Evolutionary conservation across 2,888 invertebrate genomes (phyloP).

Genomic region (Sipunculus nudus): DNA sequence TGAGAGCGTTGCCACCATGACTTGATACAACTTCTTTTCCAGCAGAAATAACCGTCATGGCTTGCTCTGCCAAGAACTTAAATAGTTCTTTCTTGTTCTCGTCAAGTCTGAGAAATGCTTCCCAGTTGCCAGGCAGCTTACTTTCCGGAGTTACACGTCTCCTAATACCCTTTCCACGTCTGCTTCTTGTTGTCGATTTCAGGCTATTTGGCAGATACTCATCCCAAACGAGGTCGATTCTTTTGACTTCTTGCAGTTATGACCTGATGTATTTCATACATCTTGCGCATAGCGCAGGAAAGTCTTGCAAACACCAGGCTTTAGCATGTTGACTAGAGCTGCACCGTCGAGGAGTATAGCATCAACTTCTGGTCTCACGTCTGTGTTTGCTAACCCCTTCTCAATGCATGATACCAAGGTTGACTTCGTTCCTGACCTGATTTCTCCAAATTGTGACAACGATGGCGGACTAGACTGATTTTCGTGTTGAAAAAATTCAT

Average conservation of each 20-base stretch:
- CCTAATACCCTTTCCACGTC: conserved; percentile 9
- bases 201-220: conserved; percentile 17
- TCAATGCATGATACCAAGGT: no score
- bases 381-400: no score
- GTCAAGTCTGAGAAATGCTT: conserved; percentile 25
- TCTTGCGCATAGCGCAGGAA: neutral
- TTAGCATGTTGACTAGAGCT: neutral
- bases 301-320: neutral
- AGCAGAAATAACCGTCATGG: neutral
- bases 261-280: conserved; percentile 6
- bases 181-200: conserved; percentile 8
- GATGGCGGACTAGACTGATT: no score
- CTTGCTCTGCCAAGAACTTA: conserved; percentile 4
- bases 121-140: conserved; percentile 24
- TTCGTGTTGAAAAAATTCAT: no score
- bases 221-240: conserved; percentile 27
- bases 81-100: conserved; percentile 29
- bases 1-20: conserved; percentile 1
- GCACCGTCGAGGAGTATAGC: neutral
- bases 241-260: conserved; percentile 9
- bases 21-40: neutral
- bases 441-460: no score
- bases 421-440: no score
- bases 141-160: conserved; percentile 6
- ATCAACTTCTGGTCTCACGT: no score